Evolutionary conservation across 2,113 vertebrate genomes (phyloP).

Genomic region (Calonectris borealis): DNA sequence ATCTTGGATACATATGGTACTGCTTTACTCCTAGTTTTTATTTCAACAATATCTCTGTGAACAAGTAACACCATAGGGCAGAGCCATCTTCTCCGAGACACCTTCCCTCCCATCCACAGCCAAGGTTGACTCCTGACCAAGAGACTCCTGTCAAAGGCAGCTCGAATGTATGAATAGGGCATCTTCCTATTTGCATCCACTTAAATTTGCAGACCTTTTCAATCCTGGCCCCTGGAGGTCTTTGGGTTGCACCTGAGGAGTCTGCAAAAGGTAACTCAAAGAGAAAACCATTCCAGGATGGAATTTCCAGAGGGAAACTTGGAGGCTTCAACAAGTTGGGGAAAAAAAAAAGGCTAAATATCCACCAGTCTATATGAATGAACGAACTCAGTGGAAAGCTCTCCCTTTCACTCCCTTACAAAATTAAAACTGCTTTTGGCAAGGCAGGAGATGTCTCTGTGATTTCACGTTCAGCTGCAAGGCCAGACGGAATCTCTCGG

Average conservation of each 20-base stretch:
- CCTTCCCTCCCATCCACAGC: not conserved
- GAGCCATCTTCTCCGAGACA: not conserved
- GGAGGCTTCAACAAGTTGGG: not conserved
- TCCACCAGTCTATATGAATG: not conserved
- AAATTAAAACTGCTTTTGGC: constrained; percentile 9
- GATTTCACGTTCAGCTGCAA: not conserved
- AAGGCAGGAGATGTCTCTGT: not conserved
- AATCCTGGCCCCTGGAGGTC: not conserved
- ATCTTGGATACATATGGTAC: not conserved
- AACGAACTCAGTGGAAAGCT: constrained; percentile 23
- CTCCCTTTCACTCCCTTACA: not conserved
- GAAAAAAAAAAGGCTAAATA: not conserved
- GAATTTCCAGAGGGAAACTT: constrained; percentile 58
- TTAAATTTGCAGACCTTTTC: not conserved
- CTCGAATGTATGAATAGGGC: not conserved
- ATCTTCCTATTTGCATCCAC: not conserved
- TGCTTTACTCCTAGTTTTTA: not conserved
- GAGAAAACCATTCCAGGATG: not conserved
- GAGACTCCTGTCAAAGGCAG: not conserved
- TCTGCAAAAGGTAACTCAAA: not conserved
- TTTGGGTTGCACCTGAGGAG: not conserved
- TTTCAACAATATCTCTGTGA: not conserved
- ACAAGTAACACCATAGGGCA: not conserved
- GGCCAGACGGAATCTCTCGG: not conserved
- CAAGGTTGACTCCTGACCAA: not conserved